Percentiles rank a stretch among this genome's conserved stretches.
Evolutionary conservation across 2,113 vertebrate species (phyloP).

Genomic region (Rafetus swinhoei): DNA sequence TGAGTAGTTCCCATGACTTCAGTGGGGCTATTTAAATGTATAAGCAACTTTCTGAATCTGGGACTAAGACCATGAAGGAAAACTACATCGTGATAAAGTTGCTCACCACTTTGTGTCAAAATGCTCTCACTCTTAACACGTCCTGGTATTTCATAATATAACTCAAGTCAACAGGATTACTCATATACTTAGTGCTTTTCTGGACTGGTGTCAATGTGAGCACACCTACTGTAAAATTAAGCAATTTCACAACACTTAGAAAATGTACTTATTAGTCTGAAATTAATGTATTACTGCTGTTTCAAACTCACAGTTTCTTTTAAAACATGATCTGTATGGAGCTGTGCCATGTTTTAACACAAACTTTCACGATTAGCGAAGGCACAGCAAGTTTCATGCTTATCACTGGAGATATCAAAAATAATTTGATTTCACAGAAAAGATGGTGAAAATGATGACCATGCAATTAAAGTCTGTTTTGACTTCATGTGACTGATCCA

Average conservation of each 20-base stretch:
- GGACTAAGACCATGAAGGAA: not conserved
- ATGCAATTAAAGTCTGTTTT: not conserved
- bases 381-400: not conserved
- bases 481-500: not conserved
- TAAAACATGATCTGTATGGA: not conserved
- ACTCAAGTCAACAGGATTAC: not conserved
- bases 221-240: not conserved
- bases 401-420: not conserved
- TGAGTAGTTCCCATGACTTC: not conserved
- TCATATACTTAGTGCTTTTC: not conserved
- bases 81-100: conserved; percentile 3
- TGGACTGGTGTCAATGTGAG: not conserved
- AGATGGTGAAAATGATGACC: not conserved
- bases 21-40: not conserved
- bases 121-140: not conserved
- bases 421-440: not conserved
- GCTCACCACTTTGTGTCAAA: not conserved
- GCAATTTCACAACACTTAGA: not conserved
- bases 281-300: not conserved
- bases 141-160: not conserved
- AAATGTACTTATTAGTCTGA: not conserved
- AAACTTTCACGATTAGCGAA: not conserved
- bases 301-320: not conserved
- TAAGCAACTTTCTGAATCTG: not conserved
- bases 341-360: not conserved